Percentiles rank a stretch among this genome's conserved stretches.
Conservation (phyloP, 2,113 vertebrate genomes). For the Scartelaos histophorus region DNA sequence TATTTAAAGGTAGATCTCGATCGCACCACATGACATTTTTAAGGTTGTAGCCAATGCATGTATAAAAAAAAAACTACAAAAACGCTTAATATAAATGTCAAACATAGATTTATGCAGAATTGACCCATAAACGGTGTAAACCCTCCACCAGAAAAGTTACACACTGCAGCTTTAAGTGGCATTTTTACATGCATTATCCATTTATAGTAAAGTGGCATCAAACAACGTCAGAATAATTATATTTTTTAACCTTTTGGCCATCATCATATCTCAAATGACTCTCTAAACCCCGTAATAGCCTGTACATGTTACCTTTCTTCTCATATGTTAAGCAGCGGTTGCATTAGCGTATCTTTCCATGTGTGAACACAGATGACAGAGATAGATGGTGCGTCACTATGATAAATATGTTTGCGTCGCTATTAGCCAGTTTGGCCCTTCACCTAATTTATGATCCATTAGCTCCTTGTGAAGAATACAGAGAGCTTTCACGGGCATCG, state of each 20-base stretch:
- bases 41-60: too few relatives aligned
- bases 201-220: too few relatives aligned
- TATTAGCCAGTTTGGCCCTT: conserved; percentile 12
- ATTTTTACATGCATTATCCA: neutral
- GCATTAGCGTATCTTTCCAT: neutral
- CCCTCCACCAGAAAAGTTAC: too few relatives aligned
- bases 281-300: neutral
- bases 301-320: conserved; percentile 9
- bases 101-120: too few relatives aligned
- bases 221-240: neutral
- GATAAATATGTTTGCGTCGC: conserved; percentile 22
- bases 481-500: neutral
- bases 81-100: too few relatives aligned
- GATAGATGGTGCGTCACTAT: conserved; percentile 13
- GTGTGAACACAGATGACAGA: conserved; percentile 5
- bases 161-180: too few relatives aligned
- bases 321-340: neutral
- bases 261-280: neutral
- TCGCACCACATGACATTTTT: too few relatives aligned
- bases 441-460: conserved; percentile 22
- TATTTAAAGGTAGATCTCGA: too few relatives aligned
- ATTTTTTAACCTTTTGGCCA: neutral
- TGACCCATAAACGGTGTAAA: too few relatives aligned
- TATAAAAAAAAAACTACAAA: too few relatives aligned
- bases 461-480: neutral